Evolutionary conservation across 1,140 invertebrate species (phyloP), one percentile per base, ranked within the genome.

Genomic region (Ceratina calcarata): DNA sequence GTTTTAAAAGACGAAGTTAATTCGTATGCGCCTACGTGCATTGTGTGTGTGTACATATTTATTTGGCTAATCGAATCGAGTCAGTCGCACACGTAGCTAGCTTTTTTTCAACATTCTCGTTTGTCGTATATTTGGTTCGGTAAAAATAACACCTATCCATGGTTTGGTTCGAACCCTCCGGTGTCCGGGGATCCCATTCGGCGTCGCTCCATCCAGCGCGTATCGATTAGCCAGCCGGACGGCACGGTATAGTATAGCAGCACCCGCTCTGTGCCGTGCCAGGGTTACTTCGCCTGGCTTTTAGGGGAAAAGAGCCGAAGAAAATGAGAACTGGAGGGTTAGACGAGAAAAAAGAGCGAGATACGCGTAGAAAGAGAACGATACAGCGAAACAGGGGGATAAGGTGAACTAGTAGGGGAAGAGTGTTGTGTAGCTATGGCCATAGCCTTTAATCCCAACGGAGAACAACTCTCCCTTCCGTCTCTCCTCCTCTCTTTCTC

Each of bases 71-170:
- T 27, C 55, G 10, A 22, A 64, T 8, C 16, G 20, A 65, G 10
- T 65, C 20, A 49, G n/a, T 51, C 20, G 66, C 7, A 8, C 32
- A 70, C 3, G 37, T 45, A 45, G 37, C 51, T 64, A 51, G 51
- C 67, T 72, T 37, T 4, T 1, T 73, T 24, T 15, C 55, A 32
- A 58, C 20, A 53, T 76, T 58, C 57, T 72, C 45, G 45, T 84
- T 67, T 27, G 45, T 61, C 68, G 75, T 69, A 51, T 49, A 68
- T 68, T 78, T 60, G 61, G 37, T 51, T 61, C 62, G 62, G 4
- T 13, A 57, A 84, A 45, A 84, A 76, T 84, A 84, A 84, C 82
- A 84, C 77, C 83, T 80, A 84, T 78, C 72, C 66, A 80, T 86
- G 82, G 77, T 81, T 81, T 62, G 69, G 57, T 81, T 58, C 53